These are phyloP conservation scores for Lagopus muta DNA, from an alignment of 2,113 vertebrate genomes.

Conservation along the genomic window DNA sequence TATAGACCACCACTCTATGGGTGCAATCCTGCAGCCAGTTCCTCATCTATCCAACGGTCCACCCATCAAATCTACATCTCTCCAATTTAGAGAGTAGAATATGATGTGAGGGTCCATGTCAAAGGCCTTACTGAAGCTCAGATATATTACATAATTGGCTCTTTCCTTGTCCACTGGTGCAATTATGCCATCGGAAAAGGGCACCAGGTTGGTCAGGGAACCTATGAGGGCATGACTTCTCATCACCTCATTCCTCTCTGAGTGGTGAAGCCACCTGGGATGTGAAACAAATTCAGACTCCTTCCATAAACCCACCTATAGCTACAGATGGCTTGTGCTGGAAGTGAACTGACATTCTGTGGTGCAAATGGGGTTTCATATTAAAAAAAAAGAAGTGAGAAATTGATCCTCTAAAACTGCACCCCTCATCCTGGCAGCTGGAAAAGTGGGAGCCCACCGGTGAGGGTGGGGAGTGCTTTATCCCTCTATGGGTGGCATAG, in stretches of 20 bases:
- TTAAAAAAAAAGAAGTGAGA: background rate
- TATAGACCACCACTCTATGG: no score
- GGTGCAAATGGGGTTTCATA: background rate
- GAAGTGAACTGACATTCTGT: background rate
- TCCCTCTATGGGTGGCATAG: no score
- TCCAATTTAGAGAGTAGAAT: no score
- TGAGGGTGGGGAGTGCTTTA: background rate
- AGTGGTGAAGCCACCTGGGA: background rate
- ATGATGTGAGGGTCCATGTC: no score
- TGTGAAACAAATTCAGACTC: background rate
- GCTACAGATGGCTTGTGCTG: fast-evolving
- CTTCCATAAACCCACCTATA: fast-evolving
- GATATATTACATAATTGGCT: no score
- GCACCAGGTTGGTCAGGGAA: no score
- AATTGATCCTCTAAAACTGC: background rate
- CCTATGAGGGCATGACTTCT: background rate
- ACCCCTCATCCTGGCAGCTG: background rate
- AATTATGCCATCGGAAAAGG: no score
- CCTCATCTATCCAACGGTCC: no score
- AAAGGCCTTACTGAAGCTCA: no score
- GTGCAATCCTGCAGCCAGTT: no score
- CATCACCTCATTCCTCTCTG: background rate
- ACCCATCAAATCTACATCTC: no score
- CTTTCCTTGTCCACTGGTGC: no score
- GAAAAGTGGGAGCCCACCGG: background rate